Base-by-base conservation (phyloP, 1,140 invertebrate genomes). In the Drepana arcuata region DNA sequence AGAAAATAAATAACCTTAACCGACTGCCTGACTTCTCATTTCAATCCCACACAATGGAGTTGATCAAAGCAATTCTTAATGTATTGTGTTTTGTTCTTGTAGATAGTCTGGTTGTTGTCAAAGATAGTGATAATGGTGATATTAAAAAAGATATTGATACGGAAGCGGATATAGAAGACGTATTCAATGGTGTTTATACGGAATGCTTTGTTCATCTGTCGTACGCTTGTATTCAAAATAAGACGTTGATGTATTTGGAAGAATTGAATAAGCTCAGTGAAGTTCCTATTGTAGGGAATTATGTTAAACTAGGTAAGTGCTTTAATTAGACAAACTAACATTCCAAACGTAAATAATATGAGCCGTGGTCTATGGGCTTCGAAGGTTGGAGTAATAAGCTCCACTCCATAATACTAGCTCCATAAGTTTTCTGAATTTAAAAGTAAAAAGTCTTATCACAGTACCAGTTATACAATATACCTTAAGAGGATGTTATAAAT, bases 281-380 rank as follows among this genome's bases (percentile, higher is more conserved):
- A 45, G 72, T 87, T 14, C 81, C 71, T 4, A 50, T 88, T 10
- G 53, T 86, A 7, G 86, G 86, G 0, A 74, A 83, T 27, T 73
- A 74, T 34, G 57, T 88, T 1, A 86, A 84, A 38, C 78, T 88
- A 18, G 83, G 87, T 63, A 81, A 83, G 60, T 59, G 7, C 36
- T 24, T 33, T 28, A 15, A n/a, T 33, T 26, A 21, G 18, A 21
- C 18, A 21, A 9, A 21, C 18, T 5, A 4, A 21, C 18, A 21
- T 9, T 5, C 18, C n/a, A n/a, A n/a, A n/a, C n/a, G n/a, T n/a
- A n/a, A n/a, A n/a, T n/a, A n/a, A n/a, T n/a, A n/a, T n/a, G n/a
- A n/a, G n/a, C n/a, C n/a, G n/a, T n/a, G n/a, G n/a, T n/a, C n/a
- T n/a, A n/a, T n/a, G n/a, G n/a, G n/a, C n/a, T n/a, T n/a, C n/a